Evolutionary conservation across 2,888 invertebrate genomes (phyloP).

Genomic region (Campaea margaritaria): DNA sequence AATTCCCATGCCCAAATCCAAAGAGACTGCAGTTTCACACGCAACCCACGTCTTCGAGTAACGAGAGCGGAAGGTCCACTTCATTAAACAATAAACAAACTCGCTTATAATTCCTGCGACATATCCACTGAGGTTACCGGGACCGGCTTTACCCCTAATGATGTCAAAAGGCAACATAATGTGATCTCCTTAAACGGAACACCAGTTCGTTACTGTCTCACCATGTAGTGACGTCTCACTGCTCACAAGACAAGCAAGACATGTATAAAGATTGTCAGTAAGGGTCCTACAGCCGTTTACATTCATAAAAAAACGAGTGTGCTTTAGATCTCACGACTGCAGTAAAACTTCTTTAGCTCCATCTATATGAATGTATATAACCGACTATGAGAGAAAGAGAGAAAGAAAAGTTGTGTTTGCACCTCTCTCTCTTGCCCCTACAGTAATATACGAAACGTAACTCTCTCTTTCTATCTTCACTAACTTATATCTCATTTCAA

Average conservation of each 20-base stretch:
- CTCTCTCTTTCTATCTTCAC: no score
- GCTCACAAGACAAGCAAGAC: slow-evolving; percentile 60
- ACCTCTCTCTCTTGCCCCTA: no score
- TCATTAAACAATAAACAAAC: slow-evolving; percentile 56
- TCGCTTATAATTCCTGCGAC: slow-evolving; percentile 45
- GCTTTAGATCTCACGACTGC: no score
- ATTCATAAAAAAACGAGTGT: no score
- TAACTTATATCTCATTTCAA: no score
- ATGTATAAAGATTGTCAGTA: slow-evolving; percentile 29
- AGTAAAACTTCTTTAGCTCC: no score
- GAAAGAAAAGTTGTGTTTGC: no score
- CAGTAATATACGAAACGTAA: no score
- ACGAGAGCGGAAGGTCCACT: slow-evolving; percentile 42
- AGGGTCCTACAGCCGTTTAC: slow-evolving; percentile 6
- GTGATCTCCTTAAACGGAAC: slow-evolving; percentile 72
- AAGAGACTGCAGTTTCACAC: slow-evolving; percentile 31
- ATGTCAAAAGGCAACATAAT: slow-evolving; percentile 81
- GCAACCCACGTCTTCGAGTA: slow-evolving; percentile 40
- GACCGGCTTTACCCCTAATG: slow-evolving; percentile 65
- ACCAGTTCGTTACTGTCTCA: slow-evolving; percentile 77
- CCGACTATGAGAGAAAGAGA: no score
- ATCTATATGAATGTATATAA: no score
- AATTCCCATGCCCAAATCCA: slow-evolving; percentile 26
- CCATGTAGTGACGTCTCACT: slow-evolving; percentile 73
- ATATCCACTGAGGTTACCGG: slow-evolving; percentile 38